phyloP scores from a whole-genome alignment of 2,888 invertebrate species.

The Folsomia manolachei region DNA sequence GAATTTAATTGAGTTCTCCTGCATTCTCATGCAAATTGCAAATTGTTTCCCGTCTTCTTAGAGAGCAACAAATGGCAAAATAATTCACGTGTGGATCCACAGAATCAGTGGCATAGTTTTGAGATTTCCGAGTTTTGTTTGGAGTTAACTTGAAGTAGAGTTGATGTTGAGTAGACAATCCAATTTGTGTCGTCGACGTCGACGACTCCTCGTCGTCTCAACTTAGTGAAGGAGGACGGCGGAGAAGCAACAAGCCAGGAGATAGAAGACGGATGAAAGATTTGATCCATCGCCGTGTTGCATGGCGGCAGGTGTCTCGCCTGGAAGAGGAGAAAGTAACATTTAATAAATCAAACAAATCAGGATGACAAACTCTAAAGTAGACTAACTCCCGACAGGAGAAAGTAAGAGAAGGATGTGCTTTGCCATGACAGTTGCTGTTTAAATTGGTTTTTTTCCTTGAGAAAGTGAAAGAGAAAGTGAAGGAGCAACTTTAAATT shows the following conservation, averaged over 20 bases:
- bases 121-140: neutral
- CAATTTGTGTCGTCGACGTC: constrained; percentile 11
- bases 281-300: constrained; percentile 42
- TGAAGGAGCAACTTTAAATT: neutral
- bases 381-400: too few relatives aligned
- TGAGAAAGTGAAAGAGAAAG: neutral
- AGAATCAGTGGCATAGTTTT: too few relatives aligned
- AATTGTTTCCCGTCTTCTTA: neutral
- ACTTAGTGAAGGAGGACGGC: constrained; percentile 1
- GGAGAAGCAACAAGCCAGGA: neutral
- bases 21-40: neutral
- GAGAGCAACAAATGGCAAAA: neutral
- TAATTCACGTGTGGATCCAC: neutral
- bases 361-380: too few relatives aligned
- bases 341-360: neutral
- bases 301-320: constrained; percentile 50
- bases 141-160: neutral
- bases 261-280: neutral
- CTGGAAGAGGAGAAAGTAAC: constrained; percentile 29
- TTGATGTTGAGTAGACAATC: neutral
- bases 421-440: neutral
- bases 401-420: too few relatives aligned
- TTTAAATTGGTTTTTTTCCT: neutral
- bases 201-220: neutral
- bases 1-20: neutral